phyloP scores from a whole-genome alignment of 2,888 invertebrate species.

The Scaptomyza flava region DNA sequence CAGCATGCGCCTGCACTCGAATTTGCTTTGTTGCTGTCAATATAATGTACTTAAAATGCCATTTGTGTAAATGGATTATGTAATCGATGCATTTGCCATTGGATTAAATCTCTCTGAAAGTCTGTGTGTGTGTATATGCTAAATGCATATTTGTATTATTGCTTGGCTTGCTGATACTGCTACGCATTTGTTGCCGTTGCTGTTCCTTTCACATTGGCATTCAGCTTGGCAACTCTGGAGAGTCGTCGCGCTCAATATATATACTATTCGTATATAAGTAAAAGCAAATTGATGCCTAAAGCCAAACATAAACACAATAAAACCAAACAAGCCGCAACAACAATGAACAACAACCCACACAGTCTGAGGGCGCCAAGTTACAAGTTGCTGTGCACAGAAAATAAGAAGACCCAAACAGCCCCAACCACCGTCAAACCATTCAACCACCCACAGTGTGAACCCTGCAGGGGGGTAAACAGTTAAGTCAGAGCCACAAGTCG shows the following conservation, averaged over 20 bases:
- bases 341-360: slow-evolving; percentile 32
- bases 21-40: slow-evolving; percentile 37
- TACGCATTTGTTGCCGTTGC: slow-evolving; percentile 8
- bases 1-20: slow-evolving; percentile 43
- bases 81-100: slow-evolving; percentile 71
- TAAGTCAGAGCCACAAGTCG: slow-evolving; percentile 37
- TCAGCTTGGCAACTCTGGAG: slow-evolving; percentile 36
- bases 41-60: slow-evolving; percentile 76
- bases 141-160: slow-evolving; percentile 75
- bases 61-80: slow-evolving; percentile 78
- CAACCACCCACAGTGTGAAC: neutral
- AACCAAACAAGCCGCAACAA: slow-evolving; percentile 78
- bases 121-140: slow-evolving; percentile 21
- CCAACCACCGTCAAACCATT: too few species aligned
- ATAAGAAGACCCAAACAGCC: too few species aligned
- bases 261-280: slow-evolving; percentile 50
- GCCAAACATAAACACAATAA: slow-evolving; percentile 79
- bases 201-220: slow-evolving; percentile 57
- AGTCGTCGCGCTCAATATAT: slow-evolving; percentile 58
- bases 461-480: slow-evolving; percentile 16
- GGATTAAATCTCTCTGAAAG: slow-evolving; percentile 21
- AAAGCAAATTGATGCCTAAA: slow-evolving; percentile 77
- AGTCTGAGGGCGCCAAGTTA: too few species aligned
- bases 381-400: too few species aligned
- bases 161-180: slow-evolving; percentile 53